Conservation (phyloP, 2,888 invertebrate species). For the Mythimna pallens region DNA sequence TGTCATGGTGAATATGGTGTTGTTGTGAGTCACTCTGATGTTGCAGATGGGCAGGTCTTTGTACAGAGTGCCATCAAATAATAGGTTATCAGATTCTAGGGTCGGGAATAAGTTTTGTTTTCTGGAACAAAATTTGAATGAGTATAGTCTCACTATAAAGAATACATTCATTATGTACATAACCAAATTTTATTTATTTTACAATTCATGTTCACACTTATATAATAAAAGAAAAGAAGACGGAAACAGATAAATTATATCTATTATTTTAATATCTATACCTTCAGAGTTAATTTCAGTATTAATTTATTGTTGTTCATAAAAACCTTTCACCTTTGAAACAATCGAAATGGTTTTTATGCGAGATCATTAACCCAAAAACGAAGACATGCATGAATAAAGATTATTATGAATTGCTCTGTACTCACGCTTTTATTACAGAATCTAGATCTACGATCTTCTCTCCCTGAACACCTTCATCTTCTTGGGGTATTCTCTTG, state of each 20-base stretch:
- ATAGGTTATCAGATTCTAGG: slow-evolving; percentile 92
- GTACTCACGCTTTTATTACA: slow-evolving; percentile 90
- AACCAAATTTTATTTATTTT: too few species aligned
- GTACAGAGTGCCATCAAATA: slow-evolving; percentile 95
- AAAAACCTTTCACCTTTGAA: background rate
- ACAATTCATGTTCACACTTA: too few species aligned
- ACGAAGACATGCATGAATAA: background rate
- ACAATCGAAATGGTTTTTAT: background rate
- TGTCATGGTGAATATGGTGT: slow-evolving; percentile 95
- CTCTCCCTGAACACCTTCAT: slow-evolving; percentile 95
- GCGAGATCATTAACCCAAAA: too few species aligned
- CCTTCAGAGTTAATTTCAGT: background rate
- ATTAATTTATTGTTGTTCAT: background rate
- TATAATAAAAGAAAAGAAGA: too few species aligned
- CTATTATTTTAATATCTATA: background rate
- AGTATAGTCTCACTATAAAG: background rate
- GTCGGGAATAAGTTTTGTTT: slow-evolving; percentile 94
- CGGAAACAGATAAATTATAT: too few species aligned
- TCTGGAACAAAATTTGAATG: slow-evolving; percentile 83
- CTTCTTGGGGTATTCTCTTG: slow-evolving; percentile 87
- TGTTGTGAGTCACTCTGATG: slow-evolving; percentile 96
- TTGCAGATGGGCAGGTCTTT: slow-evolving; percentile 95
- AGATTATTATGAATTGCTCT: background rate
- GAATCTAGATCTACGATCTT: slow-evolving; percentile 93
- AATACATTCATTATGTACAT: background rate